A percentile compares a stretch with the other conserved stretches of the same genome.
These are phyloP conservation scores for Tupaia tana DNA, from an alignment of 2,113 vertebrate genomes.

Conservation along the genomic window DNA sequence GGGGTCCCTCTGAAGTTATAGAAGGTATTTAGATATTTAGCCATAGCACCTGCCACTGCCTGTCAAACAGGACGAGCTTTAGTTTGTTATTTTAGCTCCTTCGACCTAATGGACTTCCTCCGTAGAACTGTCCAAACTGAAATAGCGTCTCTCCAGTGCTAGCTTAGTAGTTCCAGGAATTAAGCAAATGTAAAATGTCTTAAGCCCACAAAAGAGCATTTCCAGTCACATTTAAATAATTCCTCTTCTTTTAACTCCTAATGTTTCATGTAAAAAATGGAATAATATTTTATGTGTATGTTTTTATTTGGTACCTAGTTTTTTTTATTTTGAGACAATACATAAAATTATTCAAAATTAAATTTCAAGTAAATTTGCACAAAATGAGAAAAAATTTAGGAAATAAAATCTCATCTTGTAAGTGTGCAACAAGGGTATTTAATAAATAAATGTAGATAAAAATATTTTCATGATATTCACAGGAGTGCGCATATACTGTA, in stretches of 20 bases:
- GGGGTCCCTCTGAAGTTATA: background rate
- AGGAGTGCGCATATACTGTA: background rate
- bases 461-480: background rate
- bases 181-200: constrained; percentile 25
- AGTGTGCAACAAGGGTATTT: background rate
- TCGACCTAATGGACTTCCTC: constrained; percentile 15
- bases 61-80: constrained; percentile 26
- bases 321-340: background rate
- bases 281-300: background rate
- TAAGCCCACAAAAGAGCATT: background rate
- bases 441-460: background rate
- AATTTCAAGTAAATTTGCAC: background rate
- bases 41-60: background rate
- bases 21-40: background rate
- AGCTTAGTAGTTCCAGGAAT: constrained; percentile 19
- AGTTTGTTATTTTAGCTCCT: constrained; percentile 9
- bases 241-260: background rate
- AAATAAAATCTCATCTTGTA: background rate
- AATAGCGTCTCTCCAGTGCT: background rate
- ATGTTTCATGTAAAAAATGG: constrained; percentile 18
- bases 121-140: background rate
- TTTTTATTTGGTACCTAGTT: background rate
- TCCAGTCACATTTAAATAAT: background rate
- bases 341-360: background rate
- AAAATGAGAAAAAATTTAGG: background rate